phyloP scores from a whole-genome alignment of 2,797 vertebrate genomes.

The Rhodeus uyekii region DNA sequence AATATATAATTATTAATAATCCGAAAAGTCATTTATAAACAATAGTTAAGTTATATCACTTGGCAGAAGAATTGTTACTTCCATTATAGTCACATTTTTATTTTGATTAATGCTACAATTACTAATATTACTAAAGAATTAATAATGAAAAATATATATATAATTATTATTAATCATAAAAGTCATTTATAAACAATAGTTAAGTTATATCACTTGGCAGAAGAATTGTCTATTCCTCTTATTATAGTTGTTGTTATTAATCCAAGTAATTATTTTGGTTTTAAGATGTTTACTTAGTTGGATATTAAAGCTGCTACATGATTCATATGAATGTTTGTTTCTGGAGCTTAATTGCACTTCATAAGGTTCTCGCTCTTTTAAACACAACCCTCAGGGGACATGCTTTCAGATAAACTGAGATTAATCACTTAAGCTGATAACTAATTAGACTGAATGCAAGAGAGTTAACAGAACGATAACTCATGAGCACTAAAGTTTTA shows the following conservation, averaged over 20 bases:
- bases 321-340: neutral
- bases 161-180: too few species aligned
- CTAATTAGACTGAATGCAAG: slow-evolving; percentile 17
- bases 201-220: neutral
- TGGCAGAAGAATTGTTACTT: too few species aligned
- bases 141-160: too few species aligned
- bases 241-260: neutral
- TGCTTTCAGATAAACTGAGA: slow-evolving; percentile 30
- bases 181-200: neutral
- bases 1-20: too few species aligned
- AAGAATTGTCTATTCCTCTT: neutral
- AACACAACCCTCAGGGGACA: slow-evolving; percentile 14
- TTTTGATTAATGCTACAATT: too few species aligned
- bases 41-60: too few species aligned
- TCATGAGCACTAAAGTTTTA: slow-evolving; percentile 4
- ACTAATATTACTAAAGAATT: too few species aligned
- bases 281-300: neutral
- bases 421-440: slow-evolving; percentile 43
- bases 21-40: too few species aligned
- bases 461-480: slow-evolving; percentile 26
- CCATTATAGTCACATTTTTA: too few species aligned
- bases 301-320: neutral
- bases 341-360: neutral
- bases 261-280: neutral
- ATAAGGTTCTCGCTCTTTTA: slow-evolving; percentile 6